Percentiles rank a stretch among this genome's conserved stretches.
phyloP scores from a whole-genome alignment of 2,888 invertebrate genomes.

The Drepana falcataria region DNA sequence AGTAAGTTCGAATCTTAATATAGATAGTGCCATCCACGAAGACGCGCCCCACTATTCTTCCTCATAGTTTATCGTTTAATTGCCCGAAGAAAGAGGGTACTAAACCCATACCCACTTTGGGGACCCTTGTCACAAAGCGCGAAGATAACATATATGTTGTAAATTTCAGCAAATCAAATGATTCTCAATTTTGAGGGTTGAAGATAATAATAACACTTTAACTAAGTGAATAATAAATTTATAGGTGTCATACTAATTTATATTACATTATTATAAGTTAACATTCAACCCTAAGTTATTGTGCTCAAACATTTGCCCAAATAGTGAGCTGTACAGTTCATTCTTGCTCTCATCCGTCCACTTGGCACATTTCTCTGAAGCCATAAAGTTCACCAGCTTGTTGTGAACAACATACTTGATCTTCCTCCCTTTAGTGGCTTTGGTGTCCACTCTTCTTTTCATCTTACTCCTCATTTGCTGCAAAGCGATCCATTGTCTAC shows the following conservation, averaged over 20 bases:
- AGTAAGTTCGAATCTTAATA: too few species aligned
- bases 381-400: constrained; percentile 94
- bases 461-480: constrained; percentile 94
- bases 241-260: constrained; percentile 23
- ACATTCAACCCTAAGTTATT: constrained; percentile 60
- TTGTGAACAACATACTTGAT: constrained; percentile 91
- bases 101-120: too few species aligned
- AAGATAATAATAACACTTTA: too few species aligned
- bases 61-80: too few species aligned
- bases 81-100: too few species aligned
- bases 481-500: constrained; percentile 93
- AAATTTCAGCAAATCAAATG: too few species aligned
- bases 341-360: constrained; percentile 90
- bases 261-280: constrained; percentile 51
- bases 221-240: background rate
- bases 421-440: constrained; percentile 96
- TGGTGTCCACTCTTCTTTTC: constrained; percentile 95
- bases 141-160: too few species aligned
- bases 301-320: constrained; percentile 81
- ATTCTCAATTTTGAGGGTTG: too few species aligned
- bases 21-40: too few species aligned
- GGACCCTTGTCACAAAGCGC: too few species aligned
- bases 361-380: constrained; percentile 81
- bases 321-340: constrained; percentile 89
- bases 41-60: too few species aligned